phyloP scores from a whole-genome alignment of 2,113 vertebrate species.

The Corapipo altera region DNA sequence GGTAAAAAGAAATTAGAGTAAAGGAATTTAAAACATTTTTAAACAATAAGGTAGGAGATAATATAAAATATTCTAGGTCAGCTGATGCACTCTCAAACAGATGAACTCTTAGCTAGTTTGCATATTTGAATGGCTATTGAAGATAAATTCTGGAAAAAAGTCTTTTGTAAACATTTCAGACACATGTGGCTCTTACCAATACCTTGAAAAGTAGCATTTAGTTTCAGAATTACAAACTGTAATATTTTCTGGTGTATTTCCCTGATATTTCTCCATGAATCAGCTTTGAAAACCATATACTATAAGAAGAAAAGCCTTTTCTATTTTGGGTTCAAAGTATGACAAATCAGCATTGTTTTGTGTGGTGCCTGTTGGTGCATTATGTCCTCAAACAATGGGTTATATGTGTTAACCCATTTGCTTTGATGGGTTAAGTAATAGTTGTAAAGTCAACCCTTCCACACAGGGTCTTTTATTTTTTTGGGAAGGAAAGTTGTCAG shows the following conservation, averaged over 20 bases:
- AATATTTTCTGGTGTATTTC: neutral
- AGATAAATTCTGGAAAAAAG: neutral
- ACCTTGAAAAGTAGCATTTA: neutral
- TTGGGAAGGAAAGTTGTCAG: neutral
- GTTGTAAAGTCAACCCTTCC: neutral
- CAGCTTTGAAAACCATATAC: neutral
- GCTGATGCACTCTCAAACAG: neutral
- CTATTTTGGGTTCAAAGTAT: neutral
- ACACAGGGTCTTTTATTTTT: neutral
- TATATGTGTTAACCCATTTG: neutral
- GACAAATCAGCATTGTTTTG: conserved; percentile 19
- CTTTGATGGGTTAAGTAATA: neutral
- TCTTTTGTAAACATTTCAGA: neutral
- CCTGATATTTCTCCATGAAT: neutral
- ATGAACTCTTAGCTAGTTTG: neutral
- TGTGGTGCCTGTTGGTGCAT: conserved; percentile 5
- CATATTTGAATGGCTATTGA: neutral
- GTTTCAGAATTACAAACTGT: neutral
- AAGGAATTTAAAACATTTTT: neutral
- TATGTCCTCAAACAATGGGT: neutral
- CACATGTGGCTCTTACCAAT: neutral
- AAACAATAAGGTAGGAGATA: neutral
- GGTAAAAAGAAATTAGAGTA: neutral
- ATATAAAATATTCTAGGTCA: neutral
- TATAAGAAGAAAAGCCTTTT: neutral